Conservation (phyloP, 2,888 invertebrate species). For the Lampropteryx suffumata region DNA sequence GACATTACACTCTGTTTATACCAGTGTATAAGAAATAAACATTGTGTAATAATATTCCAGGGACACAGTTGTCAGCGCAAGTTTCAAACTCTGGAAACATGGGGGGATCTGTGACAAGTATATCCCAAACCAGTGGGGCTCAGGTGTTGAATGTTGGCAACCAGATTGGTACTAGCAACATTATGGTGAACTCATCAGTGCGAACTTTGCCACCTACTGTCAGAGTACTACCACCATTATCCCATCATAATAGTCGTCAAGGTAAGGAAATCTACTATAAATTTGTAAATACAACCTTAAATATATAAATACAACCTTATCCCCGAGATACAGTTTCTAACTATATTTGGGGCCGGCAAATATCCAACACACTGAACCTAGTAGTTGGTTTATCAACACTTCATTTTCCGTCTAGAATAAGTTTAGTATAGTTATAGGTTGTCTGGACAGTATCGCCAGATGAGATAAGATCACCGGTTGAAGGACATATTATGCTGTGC, state of each 20-base stretch:
- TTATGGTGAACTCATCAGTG: constrained; percentile 70
- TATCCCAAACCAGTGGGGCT: constrained; percentile 55
- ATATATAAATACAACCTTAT: too few relatives aligned
- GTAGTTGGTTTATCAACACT: too few relatives aligned
- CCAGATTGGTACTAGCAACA: constrained; percentile 57
- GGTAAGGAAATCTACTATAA: constrained; percentile 48
- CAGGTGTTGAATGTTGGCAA: constrained; percentile 71
- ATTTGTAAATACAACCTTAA: too few relatives aligned
- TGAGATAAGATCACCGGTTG: too few relatives aligned
- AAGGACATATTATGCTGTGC: too few relatives aligned
- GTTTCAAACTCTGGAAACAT: constrained; percentile 50
- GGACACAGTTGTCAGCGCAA: constrained; percentile 66
- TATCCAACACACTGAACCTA: too few relatives aligned
- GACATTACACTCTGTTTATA: too few relatives aligned
- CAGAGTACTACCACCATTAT: constrained; percentile 68
- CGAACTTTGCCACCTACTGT: constrained; percentile 71
- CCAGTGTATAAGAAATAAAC: background rate
- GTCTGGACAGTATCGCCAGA: too few relatives aligned
- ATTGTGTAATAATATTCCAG: constrained; percentile 6
- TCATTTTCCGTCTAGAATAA: too few relatives aligned
- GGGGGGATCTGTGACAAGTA: constrained; percentile 55
- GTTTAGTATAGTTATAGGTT: too few relatives aligned
- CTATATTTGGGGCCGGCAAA: too few relatives aligned
- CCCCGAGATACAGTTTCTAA: too few relatives aligned
- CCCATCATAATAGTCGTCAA: constrained; percentile 69